These are phyloP conservation scores for Lipotes vexillifer DNA, from an alignment of 2,113 vertebrate species.

Conservation along the genomic window DNA sequence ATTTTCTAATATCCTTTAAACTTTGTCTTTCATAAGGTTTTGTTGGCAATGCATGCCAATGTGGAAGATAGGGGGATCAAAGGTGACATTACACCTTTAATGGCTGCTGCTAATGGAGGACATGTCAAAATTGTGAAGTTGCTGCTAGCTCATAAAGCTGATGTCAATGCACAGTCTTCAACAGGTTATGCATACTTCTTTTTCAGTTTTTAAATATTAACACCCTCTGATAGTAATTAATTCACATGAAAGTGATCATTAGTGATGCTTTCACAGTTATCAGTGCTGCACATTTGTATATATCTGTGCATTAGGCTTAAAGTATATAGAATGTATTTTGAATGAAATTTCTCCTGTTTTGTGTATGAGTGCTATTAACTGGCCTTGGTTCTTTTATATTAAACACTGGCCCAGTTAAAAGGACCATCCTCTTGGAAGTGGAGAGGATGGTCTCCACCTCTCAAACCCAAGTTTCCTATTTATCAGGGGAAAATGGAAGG, in stretches of 20 bases:
- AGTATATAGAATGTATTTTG: background rate
- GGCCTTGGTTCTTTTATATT: background rate
- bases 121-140: slow-evolving; percentile 99
- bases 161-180: slow-evolving; percentile 98
- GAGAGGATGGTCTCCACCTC: background rate
- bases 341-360: background rate
- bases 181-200: slow-evolving; percentile 84
- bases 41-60: slow-evolving; percentile 98
- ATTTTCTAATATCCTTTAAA: background rate
- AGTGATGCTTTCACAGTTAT: background rate
- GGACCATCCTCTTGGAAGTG: background rate
- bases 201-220: background rate
- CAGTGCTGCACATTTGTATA: background rate
- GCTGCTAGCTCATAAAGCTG: slow-evolving; percentile 97
- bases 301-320: background rate
- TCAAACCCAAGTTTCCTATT: background rate
- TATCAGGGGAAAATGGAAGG: background rate
- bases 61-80: slow-evolving; percentile 99
- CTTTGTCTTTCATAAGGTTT: slow-evolving; percentile 83
- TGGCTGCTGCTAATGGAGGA: slow-evolving; percentile 98
- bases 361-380: background rate
- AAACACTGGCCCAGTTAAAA: background rate
- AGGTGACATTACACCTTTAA: slow-evolving; percentile 97
- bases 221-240: background rate
- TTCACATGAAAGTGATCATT: background rate